phyloP scores from a whole-genome alignment of 2,888 invertebrate genomes.

The Steromphala cineraria region DNA sequence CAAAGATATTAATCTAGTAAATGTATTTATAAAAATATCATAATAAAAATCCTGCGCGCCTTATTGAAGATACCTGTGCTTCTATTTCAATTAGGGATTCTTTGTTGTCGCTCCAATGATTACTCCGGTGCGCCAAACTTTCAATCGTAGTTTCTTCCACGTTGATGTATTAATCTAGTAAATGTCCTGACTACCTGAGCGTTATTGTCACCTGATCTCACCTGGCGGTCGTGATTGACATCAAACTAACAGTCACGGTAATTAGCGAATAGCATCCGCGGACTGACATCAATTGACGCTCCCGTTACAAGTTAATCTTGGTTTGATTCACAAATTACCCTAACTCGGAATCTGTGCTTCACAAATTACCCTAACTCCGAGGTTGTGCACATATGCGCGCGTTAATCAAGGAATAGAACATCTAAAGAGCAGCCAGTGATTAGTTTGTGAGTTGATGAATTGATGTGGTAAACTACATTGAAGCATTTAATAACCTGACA shows the following conservation, averaged over 20 bases:
- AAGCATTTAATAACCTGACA: no score
- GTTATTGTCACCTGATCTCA: neutral
- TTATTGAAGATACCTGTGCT: neutral
- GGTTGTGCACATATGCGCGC: conserved; percentile 9
- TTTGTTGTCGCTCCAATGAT: neutral
- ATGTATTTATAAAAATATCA: neutral
- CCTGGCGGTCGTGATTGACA: neutral
- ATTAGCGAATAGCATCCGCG: neutral
- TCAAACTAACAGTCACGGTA: neutral
- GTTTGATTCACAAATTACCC: conserved; percentile 8
- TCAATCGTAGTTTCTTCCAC: neutral
- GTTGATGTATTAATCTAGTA: conserved; percentile 13
- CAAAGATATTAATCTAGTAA: neutral
- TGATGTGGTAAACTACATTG: neutral
- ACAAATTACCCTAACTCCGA: neutral
- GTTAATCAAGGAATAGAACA: neutral
- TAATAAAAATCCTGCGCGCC: neutral
- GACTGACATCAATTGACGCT: neutral
- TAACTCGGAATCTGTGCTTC: neutral
- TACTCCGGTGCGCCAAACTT: neutral
- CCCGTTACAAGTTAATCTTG: conserved; percentile 18
- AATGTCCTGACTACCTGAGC: neutral
- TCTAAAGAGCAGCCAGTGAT: conserved; percentile 1
- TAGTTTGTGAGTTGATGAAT: neutral
- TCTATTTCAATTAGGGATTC: neutral